Conservation (phyloP, 2,797 vertebrate genomes). For the Thunnus albacares region DNA sequence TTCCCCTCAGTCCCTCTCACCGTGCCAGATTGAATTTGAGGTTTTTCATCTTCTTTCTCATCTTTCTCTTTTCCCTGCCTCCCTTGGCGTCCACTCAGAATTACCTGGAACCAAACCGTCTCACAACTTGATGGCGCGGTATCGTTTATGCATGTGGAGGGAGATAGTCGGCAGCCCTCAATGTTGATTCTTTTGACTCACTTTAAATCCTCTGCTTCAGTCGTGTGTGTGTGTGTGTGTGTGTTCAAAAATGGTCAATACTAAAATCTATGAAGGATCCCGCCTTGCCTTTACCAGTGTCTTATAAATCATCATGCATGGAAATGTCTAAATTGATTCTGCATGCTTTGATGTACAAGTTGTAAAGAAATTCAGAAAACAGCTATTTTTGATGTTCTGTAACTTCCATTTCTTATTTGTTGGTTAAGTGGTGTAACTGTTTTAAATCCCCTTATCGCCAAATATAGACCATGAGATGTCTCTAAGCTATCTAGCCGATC, state of each 20-base stretch:
- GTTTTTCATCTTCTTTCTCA: slow-evolving; percentile 84
- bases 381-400: slow-evolving; percentile 12
- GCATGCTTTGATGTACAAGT: slow-evolving; percentile 19
- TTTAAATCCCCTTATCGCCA: background rate
- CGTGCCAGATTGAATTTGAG: slow-evolving; percentile 84
- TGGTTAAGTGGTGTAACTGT: background rate
- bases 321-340: slow-evolving; percentile 42
- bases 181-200: slow-evolving; percentile 45
- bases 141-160: slow-evolving; percentile 64
- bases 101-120: slow-evolving; percentile 74
- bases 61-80: slow-evolving; percentile 71
- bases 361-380: slow-evolving; percentile 22
- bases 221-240: slow-evolving; percentile 17
- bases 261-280: slow-evolving; percentile 22
- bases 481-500: background rate
- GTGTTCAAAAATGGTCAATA: slow-evolving; percentile 35
- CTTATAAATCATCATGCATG: slow-evolving; percentile 26
- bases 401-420: background rate
- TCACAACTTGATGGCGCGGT: slow-evolving; percentile 66
- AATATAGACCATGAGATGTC: background rate
- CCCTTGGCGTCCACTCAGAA: slow-evolving; percentile 74
- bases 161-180: slow-evolving; percentile 42
- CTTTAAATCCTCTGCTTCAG: slow-evolving; percentile 51
- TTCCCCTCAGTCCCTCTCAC: slow-evolving; percentile 80
- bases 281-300: slow-evolving; percentile 6